Base-by-base conservation (phyloP, 2,888 invertebrate species). In the Netelia melanura region DNA sequence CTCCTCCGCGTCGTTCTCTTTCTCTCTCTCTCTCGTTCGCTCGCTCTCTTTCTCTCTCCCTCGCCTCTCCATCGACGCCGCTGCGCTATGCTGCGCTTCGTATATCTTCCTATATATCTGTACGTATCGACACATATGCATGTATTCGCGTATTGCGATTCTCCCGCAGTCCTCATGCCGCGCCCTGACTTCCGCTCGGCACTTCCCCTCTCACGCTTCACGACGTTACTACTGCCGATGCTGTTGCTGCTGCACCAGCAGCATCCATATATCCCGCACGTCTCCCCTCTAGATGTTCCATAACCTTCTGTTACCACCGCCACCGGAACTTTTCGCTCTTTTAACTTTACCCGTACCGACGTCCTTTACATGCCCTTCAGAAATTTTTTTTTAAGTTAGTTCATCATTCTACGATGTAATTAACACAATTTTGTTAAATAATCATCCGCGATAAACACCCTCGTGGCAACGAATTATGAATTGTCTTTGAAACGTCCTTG, bases 11-110 rank as follows among this genome's bases (percentile, higher is more conserved):
- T 17, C 64, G 44, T 14, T 30, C 70, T 71, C 75, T 67, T 54
- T 74, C 75, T 25, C 67, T 30, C 30, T 30, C 30, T 14, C 62
- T 21, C 67, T 21, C 21, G 43, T 65, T 74, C 75, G 44, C 76
- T 70, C 93, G 92, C 92, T 92, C 93, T 93, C 92, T 92, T 91
- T 91, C 91, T 90, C 89, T 79, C 86, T 89, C 83, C 86, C 87
- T 67, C 85, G 38, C 84, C 67, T 64, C 38, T 52, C 56, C 85
- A 78, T 77, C 80, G 83, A 91, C 92, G 92, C 91, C 90, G 87
- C 86, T 78, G 72, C 72, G 75, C 70, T 71, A 84, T 81, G 80
- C 86, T 72, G 70, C 70, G 80, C 77, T 56, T 56, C 56, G 38
- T 56, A 56, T 21, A 56, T 17, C 5, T 56, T 9, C 14, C 48